A percentile compares a stretch with the other conserved stretches of the same genome.
Conservation (phyloP, 2,113 vertebrate genomes). For the Sclerurus mexicanus region DNA sequence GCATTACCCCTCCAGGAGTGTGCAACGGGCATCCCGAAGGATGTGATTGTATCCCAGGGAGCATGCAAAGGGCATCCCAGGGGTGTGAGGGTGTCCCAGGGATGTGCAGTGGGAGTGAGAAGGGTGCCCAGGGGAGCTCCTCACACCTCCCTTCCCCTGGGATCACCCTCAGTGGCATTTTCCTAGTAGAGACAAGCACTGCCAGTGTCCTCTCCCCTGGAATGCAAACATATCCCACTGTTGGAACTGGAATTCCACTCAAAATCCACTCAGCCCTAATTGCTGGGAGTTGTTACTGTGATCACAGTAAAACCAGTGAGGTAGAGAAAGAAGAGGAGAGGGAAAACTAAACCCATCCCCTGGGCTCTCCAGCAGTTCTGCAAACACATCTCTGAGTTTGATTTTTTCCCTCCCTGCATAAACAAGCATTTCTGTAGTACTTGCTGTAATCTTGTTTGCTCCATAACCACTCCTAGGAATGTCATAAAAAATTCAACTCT, state of each 20-base stretch:
- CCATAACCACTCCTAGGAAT: constrained; percentile 30
- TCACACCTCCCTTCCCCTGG: background rate
- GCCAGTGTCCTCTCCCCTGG: background rate
- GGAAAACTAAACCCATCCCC: background rate
- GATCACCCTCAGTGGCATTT: background rate
- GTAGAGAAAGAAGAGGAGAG: background rate
- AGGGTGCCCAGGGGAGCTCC: background rate
- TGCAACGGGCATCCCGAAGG: background rate
- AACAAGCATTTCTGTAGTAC: constrained; percentile 5
- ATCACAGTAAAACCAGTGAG: background rate
- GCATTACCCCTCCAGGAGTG: too few species aligned
- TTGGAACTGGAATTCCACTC: background rate
- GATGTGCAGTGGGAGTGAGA: fast-evolving
- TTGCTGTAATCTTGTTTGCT: constrained; percentile 48
- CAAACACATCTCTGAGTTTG: background rate
- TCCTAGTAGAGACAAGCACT: fast-evolving
- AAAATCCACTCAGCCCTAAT: background rate
- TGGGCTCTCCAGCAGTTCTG: background rate
- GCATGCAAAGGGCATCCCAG: background rate
- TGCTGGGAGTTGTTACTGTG: background rate
- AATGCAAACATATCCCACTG: fast-evolving
- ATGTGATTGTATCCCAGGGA: background rate
- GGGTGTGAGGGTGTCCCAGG: background rate
- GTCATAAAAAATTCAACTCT: constrained; percentile 31
- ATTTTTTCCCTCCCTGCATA: background rate